Conservation (phyloP, 2,888 invertebrate genomes). For the Torymus texanus region DNA sequence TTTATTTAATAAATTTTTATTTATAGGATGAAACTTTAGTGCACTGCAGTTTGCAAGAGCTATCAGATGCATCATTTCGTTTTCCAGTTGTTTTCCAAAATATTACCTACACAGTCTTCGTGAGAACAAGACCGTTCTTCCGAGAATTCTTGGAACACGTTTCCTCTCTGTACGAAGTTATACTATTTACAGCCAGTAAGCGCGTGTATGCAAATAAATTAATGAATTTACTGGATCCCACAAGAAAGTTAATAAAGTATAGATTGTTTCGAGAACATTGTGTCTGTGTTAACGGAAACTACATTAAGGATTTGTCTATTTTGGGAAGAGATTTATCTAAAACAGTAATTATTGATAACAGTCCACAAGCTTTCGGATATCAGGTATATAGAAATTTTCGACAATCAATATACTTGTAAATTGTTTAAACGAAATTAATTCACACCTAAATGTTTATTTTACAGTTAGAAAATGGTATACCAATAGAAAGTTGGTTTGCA, state of each 20-base stretch:
- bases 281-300: conserved; percentile 95
- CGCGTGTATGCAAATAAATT: conserved; percentile 96
- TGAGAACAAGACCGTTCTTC: conserved; percentile 93
- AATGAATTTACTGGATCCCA: conserved; percentile 92
- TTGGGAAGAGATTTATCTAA: conserved; percentile 93
- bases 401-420: no score
- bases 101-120: conserved; percentile 90
- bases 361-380: conserved; percentile 95
- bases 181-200: conserved; percentile 96
- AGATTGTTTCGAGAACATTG: conserved; percentile 97
- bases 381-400: conserved; percentile 77
- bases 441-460: conserved; percentile 58
- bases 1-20: conserved; percentile 23
- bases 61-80: conserved; percentile 93
- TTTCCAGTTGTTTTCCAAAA: conserved; percentile 96
- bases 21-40: conserved; percentile 94
- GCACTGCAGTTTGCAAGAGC: conserved; percentile 93
- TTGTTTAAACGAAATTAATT: background rate
- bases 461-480: conserved; percentile 95
- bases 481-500: conserved; percentile 98
- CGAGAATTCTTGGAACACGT: conserved; percentile 93
- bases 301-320: conserved; percentile 95
- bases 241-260: conserved; percentile 91
- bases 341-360: conserved; percentile 92
- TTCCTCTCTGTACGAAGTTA: conserved; percentile 92